These are phyloP conservation scores for Balaeniceps rex DNA, from an alignment of 2,113 vertebrate species.

Conservation along the genomic window DNA sequence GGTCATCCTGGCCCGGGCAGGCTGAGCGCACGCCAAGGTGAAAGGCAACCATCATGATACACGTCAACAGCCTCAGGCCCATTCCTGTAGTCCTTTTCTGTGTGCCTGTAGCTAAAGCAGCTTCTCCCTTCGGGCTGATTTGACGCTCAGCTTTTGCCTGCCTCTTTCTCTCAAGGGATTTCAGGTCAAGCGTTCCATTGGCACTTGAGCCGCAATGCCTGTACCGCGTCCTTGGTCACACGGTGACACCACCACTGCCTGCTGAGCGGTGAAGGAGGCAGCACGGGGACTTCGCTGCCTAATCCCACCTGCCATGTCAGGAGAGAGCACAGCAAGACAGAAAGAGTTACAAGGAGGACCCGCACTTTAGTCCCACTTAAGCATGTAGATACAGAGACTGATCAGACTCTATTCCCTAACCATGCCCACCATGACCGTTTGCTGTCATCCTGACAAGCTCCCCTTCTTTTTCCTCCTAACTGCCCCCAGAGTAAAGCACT, in stretches of 20 bases:
- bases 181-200: not conserved
- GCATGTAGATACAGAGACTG: not conserved
- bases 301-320: not conserved
- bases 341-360: not conserved
- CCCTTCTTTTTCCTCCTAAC: not conserved
- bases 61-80: no score
- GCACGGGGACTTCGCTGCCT: not conserved
- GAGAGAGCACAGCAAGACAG: not conserved
- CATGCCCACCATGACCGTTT: accelerated
- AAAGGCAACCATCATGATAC: not conserved
- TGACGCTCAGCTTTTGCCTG: not conserved
- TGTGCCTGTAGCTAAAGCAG: not conserved
- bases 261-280: not conserved
- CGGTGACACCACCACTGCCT: not conserved
- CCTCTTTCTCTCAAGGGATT: not conserved
- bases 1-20: not conserved
- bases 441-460: not conserved
- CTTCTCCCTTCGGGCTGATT: not conserved
- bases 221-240: accelerated
- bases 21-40: accelerated
- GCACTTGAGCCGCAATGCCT: not conserved
- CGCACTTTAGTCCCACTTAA: not conserved
- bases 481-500: not conserved
- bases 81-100: not conserved
- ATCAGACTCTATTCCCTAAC: not conserved